A percentile compares a stretch with the other conserved stretches of the same genome.
These are phyloP conservation scores for Uloborus plumipes DNA, from an alignment of 2,888 invertebrate species.

Conservation along the genomic window DNA sequence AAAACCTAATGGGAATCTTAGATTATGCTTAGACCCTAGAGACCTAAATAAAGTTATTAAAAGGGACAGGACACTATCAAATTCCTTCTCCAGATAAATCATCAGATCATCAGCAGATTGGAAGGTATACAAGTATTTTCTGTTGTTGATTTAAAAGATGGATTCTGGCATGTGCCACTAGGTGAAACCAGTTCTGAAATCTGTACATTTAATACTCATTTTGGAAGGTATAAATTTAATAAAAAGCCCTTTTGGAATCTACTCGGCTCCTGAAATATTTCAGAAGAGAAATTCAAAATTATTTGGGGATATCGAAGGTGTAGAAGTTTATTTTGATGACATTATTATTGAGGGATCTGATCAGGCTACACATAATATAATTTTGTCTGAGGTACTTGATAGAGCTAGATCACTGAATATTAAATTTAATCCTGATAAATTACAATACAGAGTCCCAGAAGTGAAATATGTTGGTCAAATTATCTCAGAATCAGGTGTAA, in stretches of 20 bases:
- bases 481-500: constrained; percentile 2
- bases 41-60: constrained; percentile 17
- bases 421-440: constrained; percentile 24
- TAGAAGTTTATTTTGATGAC: constrained; percentile 39
- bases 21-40: constrained; percentile 7
- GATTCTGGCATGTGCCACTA: constrained; percentile 17
- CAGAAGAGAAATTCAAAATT: constrained; percentile 18
- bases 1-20: constrained; percentile 13
- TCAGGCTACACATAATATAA: constrained; percentile 12
- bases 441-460: constrained; percentile 14
- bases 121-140: constrained; percentile 11
- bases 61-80: constrained; percentile 22
- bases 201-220: constrained; percentile 21
- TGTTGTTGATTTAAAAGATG: constrained; percentile 15
- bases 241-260: constrained; percentile 31
- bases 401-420: constrained; percentile 7
- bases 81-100: constrained; percentile 18
- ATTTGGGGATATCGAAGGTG: constrained; percentile 13
- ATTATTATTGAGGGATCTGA: constrained; percentile 20
- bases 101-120: not conserved
- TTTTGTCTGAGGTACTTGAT: constrained; percentile 8
- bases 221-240: constrained; percentile 31
- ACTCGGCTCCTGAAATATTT: constrained; percentile 26
- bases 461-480: constrained; percentile 12
- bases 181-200: constrained; percentile 17